Evolutionary conservation across 2,113 vertebrate species (phyloP), one percentile per base, ranked within the genome.

Genomic region (Dipodomys stephensi): DNA sequence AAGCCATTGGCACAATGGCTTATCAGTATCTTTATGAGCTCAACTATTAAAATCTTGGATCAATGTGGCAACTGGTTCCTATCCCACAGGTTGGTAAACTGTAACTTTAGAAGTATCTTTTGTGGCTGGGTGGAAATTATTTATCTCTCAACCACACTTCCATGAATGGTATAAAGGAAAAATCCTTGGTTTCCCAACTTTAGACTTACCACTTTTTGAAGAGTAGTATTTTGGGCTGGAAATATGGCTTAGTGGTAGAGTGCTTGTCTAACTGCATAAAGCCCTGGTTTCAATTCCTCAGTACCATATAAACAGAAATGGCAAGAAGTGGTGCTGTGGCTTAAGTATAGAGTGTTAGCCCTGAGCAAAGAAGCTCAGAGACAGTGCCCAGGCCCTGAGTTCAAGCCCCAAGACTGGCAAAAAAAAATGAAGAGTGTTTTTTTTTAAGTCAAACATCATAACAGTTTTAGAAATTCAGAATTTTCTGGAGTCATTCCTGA

Each of bases 31-130:
- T 88, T 93, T 69, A 71, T 46, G 83, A 57, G 30, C 7, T 76
- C 27, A 94, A 62, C 67, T 88, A 69, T 93, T 90, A 87, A 94
- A 91, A 81, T 87, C 77, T 87, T 73, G 65, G 87, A 46, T 27
- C 57, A 88, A 53, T 85, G 19, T 53, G 9, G 18, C 1, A 74
- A 78, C 46, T 62, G 53, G 20, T n/a, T 87, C 32, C 62, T 83
- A 7, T 32, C 39, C 53, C 71, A 32, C 11, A 1, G 15, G 15
- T 85, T 83, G 73, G 44, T 76, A 87, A 95, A 71, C 30, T 46
- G 5, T 72, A 86, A 22, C 35, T 77, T 93, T 76, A n/a, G 65
- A 87, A 69, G 27, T 82, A 72, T 82, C 69, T 60, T 44, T 77
- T 92, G 68, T 79, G 19, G 7, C 28, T 64, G 35, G 35, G n/a